A percentile compares a stretch with the other conserved stretches of the same genome.
Evolutionary conservation across 92 coral and sea anemone genomes (phyloP).

Genomic region (Palythoa heliodiscus): DNA sequence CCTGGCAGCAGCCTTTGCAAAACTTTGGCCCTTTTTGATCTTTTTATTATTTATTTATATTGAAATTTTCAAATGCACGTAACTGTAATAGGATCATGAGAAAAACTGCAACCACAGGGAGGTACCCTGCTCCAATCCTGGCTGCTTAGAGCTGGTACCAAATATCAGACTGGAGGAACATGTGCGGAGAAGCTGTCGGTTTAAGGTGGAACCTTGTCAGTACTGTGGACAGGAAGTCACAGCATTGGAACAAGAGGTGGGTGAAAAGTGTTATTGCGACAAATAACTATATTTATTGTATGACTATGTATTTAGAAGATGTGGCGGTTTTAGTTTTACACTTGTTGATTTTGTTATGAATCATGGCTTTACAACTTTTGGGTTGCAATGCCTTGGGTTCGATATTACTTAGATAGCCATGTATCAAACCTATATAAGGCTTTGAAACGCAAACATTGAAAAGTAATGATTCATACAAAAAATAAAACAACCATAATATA

Average conservation of each 20-base stretch:
- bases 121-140: conserved; percentile 65
- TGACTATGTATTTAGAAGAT: no score
- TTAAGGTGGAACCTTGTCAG: conserved; percentile 62
- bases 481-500: no score
- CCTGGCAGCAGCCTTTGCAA: no score
- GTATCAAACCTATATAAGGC: no score
- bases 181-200: conserved; percentile 48
- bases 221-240: conserved; percentile 57
- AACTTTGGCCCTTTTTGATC: background rate
- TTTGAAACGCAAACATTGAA: no score
- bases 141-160: conserved; percentile 59
- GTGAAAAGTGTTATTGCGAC: background rate
- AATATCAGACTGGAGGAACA: conserved; percentile 59
- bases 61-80: background rate
- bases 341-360: no score
- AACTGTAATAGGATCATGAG: conserved; percentile 60
- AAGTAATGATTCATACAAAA: no score
- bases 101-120: conserved; percentile 54
- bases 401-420: no score
- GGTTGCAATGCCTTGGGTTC: no score
- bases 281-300: no score
- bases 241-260: conserved; percentile 59
- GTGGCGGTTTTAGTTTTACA: no score
- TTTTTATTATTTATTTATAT: background rate
- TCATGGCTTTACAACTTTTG: no score